Evolutionary conservation across 2,113 vertebrate genomes (phyloP).

Genomic region (Nycticryphes semicollaris): DNA sequence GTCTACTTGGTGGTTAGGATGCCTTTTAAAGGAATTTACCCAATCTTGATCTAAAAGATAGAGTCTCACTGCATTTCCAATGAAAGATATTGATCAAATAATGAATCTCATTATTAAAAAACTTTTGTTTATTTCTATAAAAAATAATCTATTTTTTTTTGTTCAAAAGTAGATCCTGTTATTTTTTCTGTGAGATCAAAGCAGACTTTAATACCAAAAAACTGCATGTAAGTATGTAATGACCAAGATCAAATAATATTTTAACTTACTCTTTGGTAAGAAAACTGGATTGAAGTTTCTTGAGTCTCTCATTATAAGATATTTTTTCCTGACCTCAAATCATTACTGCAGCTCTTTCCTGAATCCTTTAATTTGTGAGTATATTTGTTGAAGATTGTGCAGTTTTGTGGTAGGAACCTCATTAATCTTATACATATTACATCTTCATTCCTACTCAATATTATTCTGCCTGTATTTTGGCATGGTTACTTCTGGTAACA

Average conservation of each 20-base stretch:
- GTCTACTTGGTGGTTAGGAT: neutral
- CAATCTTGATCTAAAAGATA: neutral
- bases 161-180: neutral
- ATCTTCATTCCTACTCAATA: neutral
- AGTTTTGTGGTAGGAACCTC: neutral
- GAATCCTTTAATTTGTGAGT: neutral
- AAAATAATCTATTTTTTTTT: neutral
- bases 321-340: neutral
- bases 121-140: neutral
- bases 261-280: neutral
- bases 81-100: neutral
- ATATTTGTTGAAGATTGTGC: neutral
- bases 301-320: neutral
- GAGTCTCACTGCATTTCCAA: neutral
- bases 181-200: neutral
- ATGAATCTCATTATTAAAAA: neutral
- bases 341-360: neutral
- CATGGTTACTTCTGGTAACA: neutral
- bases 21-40: neutral
- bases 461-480: neutral
- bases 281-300: neutral
- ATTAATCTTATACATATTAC: neutral
- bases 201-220: neutral
- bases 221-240: neutral
- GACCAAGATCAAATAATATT: neutral